Conservation (phyloP, 2,113 vertebrate species). For the Mugil cephalus region DNA sequence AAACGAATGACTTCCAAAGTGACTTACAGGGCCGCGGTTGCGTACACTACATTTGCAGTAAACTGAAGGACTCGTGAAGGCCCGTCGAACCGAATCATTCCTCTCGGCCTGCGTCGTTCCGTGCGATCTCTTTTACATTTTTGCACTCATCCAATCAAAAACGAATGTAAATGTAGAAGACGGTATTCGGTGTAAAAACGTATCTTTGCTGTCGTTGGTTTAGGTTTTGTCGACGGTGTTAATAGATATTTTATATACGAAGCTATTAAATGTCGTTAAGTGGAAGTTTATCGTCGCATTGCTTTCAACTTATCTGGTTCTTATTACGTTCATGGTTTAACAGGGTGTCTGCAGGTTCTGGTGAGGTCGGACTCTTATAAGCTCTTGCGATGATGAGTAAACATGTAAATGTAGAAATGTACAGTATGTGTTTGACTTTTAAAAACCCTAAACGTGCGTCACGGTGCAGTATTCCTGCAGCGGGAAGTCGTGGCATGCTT, state of each 20-base stretch:
- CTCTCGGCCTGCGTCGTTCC: slow-evolving; percentile 10
- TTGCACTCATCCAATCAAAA: slow-evolving; percentile 52
- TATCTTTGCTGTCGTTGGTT: slow-evolving; percentile 59
- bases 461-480: too few relatives aligned
- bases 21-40: slow-evolving; percentile 43
- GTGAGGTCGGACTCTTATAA: too few relatives aligned
- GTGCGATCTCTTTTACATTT: slow-evolving; percentile 41
- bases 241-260: slow-evolving; percentile 67
- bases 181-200: slow-evolving; percentile 51
- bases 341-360: slow-evolving; percentile 30
- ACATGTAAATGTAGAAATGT: too few relatives aligned
- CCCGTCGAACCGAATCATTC: slow-evolving; percentile 27
- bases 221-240: slow-evolving; percentile 55
- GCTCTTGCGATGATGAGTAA: too few relatives aligned
- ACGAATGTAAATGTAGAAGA: slow-evolving; percentile 64
- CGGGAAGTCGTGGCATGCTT: too few relatives aligned
- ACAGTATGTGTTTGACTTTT: neutral
- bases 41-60: slow-evolving; percentile 48
- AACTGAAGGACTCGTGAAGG: neutral
- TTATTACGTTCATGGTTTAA: neutral
- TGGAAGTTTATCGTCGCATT: slow-evolving; percentile 53
- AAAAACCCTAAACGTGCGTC: neutral
- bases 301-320: slow-evolving; percentile 7
- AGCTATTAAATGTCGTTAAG: slow-evolving; percentile 50
- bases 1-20: slow-evolving; percentile 45